Conservation (phyloP, 2,888 invertebrate species). For the Nezara viridula region DNA sequence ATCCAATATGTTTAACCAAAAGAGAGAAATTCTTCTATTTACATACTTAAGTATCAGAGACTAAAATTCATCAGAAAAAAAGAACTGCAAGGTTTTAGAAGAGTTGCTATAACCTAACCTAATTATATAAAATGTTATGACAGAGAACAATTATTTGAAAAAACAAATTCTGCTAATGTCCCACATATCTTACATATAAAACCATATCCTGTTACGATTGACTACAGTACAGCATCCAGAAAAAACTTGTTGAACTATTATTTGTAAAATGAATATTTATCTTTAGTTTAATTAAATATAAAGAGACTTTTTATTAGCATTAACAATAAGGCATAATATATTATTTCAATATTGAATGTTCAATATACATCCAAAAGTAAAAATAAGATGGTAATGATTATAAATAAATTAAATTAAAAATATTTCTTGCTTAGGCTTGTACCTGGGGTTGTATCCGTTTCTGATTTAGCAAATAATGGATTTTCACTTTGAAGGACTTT, state of each 20-base stretch:
- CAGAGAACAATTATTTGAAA: neutral
- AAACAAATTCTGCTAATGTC: neutral
- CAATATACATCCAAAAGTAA: neutral
- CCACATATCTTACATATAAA: no score
- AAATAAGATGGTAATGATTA: neutral
- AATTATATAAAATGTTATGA: neutral
- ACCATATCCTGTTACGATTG: no score
- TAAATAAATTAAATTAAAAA: neutral
- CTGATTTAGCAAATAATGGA: conserved; percentile 34
- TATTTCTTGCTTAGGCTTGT: neutral
- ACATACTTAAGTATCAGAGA: no score
- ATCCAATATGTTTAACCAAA: no score
- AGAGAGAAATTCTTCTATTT: no score
- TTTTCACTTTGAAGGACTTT: conserved; percentile 51
- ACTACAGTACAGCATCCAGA: no score
- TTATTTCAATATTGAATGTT: neutral
- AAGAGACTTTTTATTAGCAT: neutral
- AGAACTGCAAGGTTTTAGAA: no score
- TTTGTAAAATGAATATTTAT: neutral
- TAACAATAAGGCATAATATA: neutral
- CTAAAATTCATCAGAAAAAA: no score
- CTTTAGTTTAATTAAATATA: neutral
- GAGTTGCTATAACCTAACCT: no score
- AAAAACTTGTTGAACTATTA: neutral
- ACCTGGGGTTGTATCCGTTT: conserved; percentile 55